phyloP scores from a whole-genome alignment of 92 coral and sea anemone genomes.

The Siderastrea radians region DNA sequence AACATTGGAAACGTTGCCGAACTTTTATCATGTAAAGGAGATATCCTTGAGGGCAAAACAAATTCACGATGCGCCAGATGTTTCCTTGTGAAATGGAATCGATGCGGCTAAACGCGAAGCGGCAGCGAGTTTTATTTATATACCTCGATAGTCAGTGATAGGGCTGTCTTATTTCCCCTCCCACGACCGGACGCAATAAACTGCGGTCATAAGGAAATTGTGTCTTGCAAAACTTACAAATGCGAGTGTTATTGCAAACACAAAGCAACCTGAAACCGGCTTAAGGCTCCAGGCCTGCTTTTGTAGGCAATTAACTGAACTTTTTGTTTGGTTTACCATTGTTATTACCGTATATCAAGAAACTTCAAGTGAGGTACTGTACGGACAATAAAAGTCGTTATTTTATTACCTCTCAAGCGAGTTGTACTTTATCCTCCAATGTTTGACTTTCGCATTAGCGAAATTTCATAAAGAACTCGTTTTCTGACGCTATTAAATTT shows the following conservation, averaged over 20 bases:
- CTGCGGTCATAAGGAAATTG: not conserved
- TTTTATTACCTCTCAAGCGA: not conserved
- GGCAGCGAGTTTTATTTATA: not conserved
- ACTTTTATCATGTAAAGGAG: not conserved
- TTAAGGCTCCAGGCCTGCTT: conserved; percentile 17
- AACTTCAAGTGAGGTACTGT: not conserved
- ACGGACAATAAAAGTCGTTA: not conserved
- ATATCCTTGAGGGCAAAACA: conserved; percentile 29
- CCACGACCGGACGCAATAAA: conserved; percentile 33
- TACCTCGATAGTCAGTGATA: not conserved
- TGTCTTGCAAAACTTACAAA: conserved; percentile 1
- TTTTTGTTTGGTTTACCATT: not conserved
- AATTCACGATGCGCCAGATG: not conserved
- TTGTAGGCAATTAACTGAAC: conserved; percentile 1
- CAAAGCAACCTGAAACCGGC: not conserved
- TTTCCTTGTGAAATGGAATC: not conserved
- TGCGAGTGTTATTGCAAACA: conserved; percentile 9
- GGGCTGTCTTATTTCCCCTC: conserved; percentile 11
- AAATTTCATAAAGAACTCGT: not conserved
- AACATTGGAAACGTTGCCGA: not conserved
- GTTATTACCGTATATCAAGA: not conserved
- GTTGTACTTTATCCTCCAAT: not conserved
- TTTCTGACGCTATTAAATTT: not conserved
- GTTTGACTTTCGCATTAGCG: not conserved
- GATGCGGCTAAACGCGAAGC: not conserved